A percentile compares a stretch with the other conserved stretches of the same genome.
phyloP scores from a whole-genome alignment of 2,888 invertebrate species.

The Drosophila anomalata region DNA sequence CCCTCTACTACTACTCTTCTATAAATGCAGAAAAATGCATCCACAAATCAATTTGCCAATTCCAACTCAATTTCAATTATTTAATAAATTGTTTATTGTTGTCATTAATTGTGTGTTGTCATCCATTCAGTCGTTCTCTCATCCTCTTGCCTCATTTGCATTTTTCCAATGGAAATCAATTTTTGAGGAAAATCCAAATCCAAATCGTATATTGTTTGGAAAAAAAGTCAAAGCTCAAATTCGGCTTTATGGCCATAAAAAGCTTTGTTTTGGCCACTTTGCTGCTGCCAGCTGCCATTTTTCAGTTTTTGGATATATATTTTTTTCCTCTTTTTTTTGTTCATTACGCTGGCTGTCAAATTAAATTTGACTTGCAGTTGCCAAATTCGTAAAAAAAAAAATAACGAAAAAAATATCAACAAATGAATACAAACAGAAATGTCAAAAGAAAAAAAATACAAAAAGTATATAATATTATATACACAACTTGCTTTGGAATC shows the following conservation, averaged over 20 bases:
- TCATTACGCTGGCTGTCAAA: constrained; percentile 74
- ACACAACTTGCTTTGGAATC: constrained; percentile 17
- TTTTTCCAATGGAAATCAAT: constrained; percentile 20
- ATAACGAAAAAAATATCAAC: constrained; percentile 17
- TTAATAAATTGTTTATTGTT: constrained; percentile 42
- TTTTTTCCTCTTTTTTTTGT: constrained; percentile 31
- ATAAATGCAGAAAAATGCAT: constrained; percentile 1
- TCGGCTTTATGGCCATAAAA: constrained; percentile 68
- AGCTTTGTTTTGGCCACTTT: constrained; percentile 63
- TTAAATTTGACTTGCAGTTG: constrained; percentile 72
- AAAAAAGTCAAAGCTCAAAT: constrained; percentile 31
- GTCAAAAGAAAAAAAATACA: constrained; percentile 19
- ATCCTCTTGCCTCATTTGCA: constrained; percentile 43
- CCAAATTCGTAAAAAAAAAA: constrained; percentile 67
- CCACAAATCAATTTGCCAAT: constrained; percentile 37
- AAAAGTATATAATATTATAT: constrained; percentile 2
- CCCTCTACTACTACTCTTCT: too few species aligned
- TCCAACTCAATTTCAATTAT: constrained; percentile 29
- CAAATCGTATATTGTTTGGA: constrained; percentile 15
- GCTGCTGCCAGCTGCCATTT: constrained; percentile 59
- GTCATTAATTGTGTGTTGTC: constrained; percentile 41
- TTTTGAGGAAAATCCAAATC: constrained; percentile 12
- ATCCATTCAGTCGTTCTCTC: constrained; percentile 6
- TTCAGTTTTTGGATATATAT: constrained; percentile 22
- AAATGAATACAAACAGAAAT: constrained; percentile 36